Base-by-base conservation (phyloP, 1,140 invertebrate genomes). In the Ridgeia piscesae region DNA sequence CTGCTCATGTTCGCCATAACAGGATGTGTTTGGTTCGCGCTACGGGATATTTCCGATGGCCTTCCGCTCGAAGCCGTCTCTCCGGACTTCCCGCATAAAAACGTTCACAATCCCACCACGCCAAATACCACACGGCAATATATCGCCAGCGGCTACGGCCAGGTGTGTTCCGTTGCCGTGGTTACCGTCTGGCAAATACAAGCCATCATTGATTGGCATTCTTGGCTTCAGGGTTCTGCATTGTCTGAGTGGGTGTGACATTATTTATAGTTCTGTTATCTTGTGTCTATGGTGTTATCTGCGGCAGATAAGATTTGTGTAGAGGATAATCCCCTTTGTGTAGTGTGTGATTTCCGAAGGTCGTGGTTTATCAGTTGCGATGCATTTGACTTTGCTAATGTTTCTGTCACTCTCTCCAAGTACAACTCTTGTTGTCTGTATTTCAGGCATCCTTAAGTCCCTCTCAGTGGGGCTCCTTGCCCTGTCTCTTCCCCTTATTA, bases 181-280 rank as follows among this genome's bases (percentile, higher is more conserved):
- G 58, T 31, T 14, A 31, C 58, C 17, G 4, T 77, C 58, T 77
- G 58, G 58, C 58, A 77, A 77, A 77, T 21, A 77, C 11, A 27
- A 31, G 27, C 58, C 0, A 21, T 77, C 58, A 77, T 77, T 77
- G 58, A 77, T 77, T 77, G 58, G 17, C 4, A 77, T 77, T 77
- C 58, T 2, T 27, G 58, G 58, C 58, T 77, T 77, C 27, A 77
- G 58, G 11, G 4, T 42, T 11, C 42, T 42, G 58, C 27, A 77
- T 77, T 77, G 6, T 8, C 58, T 1, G 58, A 31, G 17, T 27
- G 58, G 48, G 58, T 77, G 27, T 77, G 58, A 77, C 27, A 77
- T 77, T 77, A 77, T 77, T 77, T 77, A 77, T 77, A 77, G 58
- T 42, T 42, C 42, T 77, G 58, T 77, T 77, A 77, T 77, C 58